These are phyloP conservation scores for Xanthorhoe spadicearia DNA, from an alignment of 2,888 invertebrate species.

Conservation along the genomic window DNA sequence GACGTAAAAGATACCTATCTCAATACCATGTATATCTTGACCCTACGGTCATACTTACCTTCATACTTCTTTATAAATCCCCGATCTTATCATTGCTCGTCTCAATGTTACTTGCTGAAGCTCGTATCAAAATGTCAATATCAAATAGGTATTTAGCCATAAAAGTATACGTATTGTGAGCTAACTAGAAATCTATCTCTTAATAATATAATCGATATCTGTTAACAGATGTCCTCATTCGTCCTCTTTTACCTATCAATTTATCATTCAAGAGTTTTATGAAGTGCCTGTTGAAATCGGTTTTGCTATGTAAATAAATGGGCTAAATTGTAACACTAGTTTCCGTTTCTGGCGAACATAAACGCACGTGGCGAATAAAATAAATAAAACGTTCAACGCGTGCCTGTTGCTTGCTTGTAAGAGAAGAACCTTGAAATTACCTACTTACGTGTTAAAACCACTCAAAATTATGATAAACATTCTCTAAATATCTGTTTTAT, in stretches of 20 bases:
- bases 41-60: too few species aligned
- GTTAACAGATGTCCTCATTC: background rate
- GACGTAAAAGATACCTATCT: background rate
- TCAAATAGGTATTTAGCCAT: too few species aligned
- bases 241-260: constrained; percentile 14
- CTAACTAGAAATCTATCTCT: too few species aligned
- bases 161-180: too few species aligned
- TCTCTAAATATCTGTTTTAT: constrained; percentile 50
- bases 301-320: constrained; percentile 51
- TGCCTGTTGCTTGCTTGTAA: constrained; percentile 53
- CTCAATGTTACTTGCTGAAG: too few species aligned
- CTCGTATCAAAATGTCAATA: background rate
- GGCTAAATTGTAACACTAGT: constrained; percentile 55
- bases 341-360: constrained; percentile 61
- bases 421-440: constrained; percentile 61
- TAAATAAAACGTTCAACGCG: constrained; percentile 72
- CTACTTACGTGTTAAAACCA: constrained; percentile 57
- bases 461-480: constrained; percentile 64
- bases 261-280: constrained; percentile 37
- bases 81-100: background rate
- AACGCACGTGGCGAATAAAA: constrained; percentile 69
- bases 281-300: constrained; percentile 40
- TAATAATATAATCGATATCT: constrained; percentile 5
- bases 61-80: too few species aligned
- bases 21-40: background rate